Evolutionary conservation across 2,797 vertebrate genomes (phyloP), one percentile per base, ranked within the genome.

Genomic region (Microhierax caerulescens): DNA sequence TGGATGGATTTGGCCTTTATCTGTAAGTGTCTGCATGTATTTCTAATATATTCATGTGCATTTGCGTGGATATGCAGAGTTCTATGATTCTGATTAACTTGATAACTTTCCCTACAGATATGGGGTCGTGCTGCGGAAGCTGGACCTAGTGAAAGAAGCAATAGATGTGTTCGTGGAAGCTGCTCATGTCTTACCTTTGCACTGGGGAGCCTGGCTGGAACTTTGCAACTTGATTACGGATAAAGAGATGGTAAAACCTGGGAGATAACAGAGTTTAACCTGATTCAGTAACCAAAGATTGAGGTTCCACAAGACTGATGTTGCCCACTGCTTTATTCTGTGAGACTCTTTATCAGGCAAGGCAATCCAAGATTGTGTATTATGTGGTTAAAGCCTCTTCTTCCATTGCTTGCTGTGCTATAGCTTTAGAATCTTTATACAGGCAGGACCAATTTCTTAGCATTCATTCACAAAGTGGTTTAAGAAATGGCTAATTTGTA

Each of bases 131-230:
- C 98, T 99, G 93, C 98, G 99, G 86, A 99, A 99, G 96, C 98
- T 99, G 92, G 99, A 99, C 95, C 97, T 99, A 83, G 98, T 99
- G 82, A 99, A 99, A 96, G 99, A 99, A 97, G 99, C 99, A 7
- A 99, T 99, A 92, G 99, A 99, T 84, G 99, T 99, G 45, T 99
- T 99, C 84, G 99, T 99, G 57, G 99, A 99, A 95, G 99, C 99
- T 36, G 98, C 99, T 43, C 99, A 99, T 28, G 97, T 99, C 50
- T 98, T 99, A 76, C 99, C 99, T 93, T 98, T 99, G 95, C 99
- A 99, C 27, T 99, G 99, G 99, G 99, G 99, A 89, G 98, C 99
- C 23, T 99, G 99, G 99, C 98, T 99, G 94, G 99, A 99, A 95
- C 99, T 99, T 53, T 99, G 99, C 97, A 99, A 99, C 98, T 98